Evolutionary conservation across 1,140 invertebrate species (phyloP).

Genomic region (Apolygus lucorum): DNA sequence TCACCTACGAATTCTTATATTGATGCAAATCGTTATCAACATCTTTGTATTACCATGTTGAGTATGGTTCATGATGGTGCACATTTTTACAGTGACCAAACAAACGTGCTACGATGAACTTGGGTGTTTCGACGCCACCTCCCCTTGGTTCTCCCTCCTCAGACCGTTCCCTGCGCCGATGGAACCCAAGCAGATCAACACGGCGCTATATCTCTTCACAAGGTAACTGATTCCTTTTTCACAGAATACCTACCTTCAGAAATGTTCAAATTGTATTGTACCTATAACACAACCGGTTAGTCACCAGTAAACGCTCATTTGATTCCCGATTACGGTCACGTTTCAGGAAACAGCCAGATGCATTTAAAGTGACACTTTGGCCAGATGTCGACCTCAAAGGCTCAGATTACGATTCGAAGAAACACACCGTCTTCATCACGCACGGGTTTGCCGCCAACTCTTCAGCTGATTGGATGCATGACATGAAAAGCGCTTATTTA

Average conservation of each 20-base stretch:
- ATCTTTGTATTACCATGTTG: no score
- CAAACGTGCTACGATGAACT: constrained; percentile 33
- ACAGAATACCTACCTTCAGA: not conserved
- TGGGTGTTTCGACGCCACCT: constrained; percentile 34
- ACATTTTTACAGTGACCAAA: not conserved
- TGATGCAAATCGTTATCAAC: no score
- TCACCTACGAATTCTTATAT: no score
- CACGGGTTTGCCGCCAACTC: constrained; percentile 35
- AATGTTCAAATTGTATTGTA: not conserved
- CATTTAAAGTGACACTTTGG: constrained; percentile 25
- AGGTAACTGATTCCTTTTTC: constrained; percentile 27
- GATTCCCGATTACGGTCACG: not conserved
- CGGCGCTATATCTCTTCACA: constrained; percentile 32
- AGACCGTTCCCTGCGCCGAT: constrained; percentile 35
- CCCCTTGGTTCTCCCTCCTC: constrained; percentile 34
- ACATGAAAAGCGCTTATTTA: constrained; percentile 34
- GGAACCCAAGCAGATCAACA: constrained; percentile 31
- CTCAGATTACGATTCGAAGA: constrained; percentile 29
- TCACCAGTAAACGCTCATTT: not conserved
- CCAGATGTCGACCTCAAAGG: constrained; percentile 31
- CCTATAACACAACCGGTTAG: not conserved
- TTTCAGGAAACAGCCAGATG: not conserved
- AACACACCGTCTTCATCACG: constrained; percentile 33
- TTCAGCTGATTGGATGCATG: constrained; percentile 32
- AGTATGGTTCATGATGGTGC: no score